A percentile compares a stretch with the other conserved stretches of the same genome.
Evolutionary conservation across 2,888 invertebrate genomes (phyloP).

Genomic region (Dolomedes plantarius): DNA sequence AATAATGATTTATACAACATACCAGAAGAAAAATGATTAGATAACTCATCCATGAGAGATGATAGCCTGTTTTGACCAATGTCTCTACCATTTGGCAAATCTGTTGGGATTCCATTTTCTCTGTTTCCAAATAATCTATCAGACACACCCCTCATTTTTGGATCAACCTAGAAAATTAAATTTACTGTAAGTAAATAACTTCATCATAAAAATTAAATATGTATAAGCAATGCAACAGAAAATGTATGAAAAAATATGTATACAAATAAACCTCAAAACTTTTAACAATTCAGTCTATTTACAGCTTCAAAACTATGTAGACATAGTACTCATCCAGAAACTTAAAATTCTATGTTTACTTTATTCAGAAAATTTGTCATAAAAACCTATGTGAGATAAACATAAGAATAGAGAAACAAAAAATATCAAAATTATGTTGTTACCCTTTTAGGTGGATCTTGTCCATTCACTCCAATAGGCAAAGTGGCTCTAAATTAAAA

Average conservation of each 20-base stretch:
- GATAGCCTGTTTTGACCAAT: slow-evolving; percentile 58
- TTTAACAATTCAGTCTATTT: no score
- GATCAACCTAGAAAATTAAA: slow-evolving; percentile 33
- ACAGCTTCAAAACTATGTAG: no score
- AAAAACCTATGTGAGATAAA: no score
- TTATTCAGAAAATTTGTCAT: no score
- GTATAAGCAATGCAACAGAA: no score
- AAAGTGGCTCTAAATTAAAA: slow-evolving; percentile 55
- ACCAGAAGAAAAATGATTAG: slow-evolving; percentile 64
- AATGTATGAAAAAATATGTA: no score
- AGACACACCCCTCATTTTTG: slow-evolving; percentile 33
- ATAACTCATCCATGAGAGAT: slow-evolving; percentile 63
- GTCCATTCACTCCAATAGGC: slow-evolving; percentile 48
- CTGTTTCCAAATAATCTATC: slow-evolving; percentile 50
- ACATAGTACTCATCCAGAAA: no score
- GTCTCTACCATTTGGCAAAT: slow-evolving; percentile 54
- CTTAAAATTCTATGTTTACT: no score
- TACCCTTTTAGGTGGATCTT: slow-evolving; percentile 52
- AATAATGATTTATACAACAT: no score
- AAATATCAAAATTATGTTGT: not conserved
- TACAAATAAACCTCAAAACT: not conserved
- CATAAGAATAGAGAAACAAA: not conserved
- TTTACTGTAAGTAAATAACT: no score
- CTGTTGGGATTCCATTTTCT: slow-evolving; percentile 44
- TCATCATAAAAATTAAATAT: no score